Percentiles rank a stretch among this genome's conserved stretches.
phyloP scores from a whole-genome alignment of 2,888 invertebrate species.

The Tuberolachnus salignus region DNA sequence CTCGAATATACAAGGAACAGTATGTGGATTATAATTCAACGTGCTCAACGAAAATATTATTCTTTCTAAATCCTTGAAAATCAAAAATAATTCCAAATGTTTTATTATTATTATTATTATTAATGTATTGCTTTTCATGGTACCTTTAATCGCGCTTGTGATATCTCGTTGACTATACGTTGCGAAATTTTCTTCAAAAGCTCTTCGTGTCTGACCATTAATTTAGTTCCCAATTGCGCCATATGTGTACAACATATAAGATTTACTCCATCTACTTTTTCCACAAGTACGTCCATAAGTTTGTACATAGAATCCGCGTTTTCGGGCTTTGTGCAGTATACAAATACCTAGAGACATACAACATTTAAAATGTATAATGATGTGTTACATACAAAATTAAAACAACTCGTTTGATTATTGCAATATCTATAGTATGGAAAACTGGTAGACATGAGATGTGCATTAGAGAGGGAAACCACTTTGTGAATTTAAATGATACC shows the following conservation, averaged over 20 bases:
- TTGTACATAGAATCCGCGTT: conserved; percentile 25
- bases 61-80: conserved; percentile 57
- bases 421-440: too few relatives aligned
- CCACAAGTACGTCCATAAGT: conserved; percentile 32
- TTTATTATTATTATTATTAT: too few relatives aligned
- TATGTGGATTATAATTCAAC: conserved; percentile 51
- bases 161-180: conserved; percentile 50
- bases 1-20: conserved; percentile 50
- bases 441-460: too few relatives aligned
- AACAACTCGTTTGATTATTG: too few relatives aligned
- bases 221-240: conserved; percentile 55
- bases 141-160: conserved; percentile 54
- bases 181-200: conserved; percentile 53
- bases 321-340: conserved; percentile 23
- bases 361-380: too few relatives aligned
- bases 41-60: conserved; percentile 39
- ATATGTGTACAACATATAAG: conserved; percentile 54
- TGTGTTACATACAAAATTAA: too few relatives aligned
- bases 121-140: background rate
- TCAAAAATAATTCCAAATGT: background rate
- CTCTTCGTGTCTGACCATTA: conserved; percentile 38
- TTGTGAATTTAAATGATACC: too few relatives aligned
- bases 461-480: too few relatives aligned
- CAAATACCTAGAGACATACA: conserved; percentile 39
- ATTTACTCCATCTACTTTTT: conserved; percentile 38